Evolutionary conservation across 2,797 vertebrate genomes (phyloP), one percentile per base, ranked within the genome.

Genomic region (Gymnothorax javanicus): DNA sequence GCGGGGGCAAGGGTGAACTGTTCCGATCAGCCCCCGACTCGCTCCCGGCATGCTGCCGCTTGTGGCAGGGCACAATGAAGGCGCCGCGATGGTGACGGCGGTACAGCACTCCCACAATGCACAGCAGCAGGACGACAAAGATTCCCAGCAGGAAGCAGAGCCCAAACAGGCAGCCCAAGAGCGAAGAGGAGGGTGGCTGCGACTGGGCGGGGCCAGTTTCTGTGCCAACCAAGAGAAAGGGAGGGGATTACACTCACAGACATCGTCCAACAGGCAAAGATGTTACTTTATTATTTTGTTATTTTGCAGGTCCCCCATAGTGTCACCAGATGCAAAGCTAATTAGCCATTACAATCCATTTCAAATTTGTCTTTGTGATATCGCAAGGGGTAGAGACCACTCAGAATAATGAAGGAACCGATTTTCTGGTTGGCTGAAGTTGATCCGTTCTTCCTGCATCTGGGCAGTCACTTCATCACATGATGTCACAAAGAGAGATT

Each of bases 121-220:
- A 86, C 90, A 96, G 87, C 89, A 95, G 90, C 43, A 90, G 56
- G 67, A 94, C 25, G 59, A 96, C 57, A 54, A 96, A 91, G 4
- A 89, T 85, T 85, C 93, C 91, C 86, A 96, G 94, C 91, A 96
- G 91, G 92, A 95, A 94, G 89, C 95, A 95, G 1, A 95, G 86
- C 52, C 91, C 89, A 88, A 94, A 96, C 23, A 95, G 90, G 1
- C 88, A 94, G 89, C 91, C 90, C 0, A 94, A 90, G 52, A 91
- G 11, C 69, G 91, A 3, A 71, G 57, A 2, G 25, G n/a, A 8
- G 27, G 43, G 12, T 56, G 69, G 69, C 25, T 2, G 12, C 2
- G 73, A 50, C 12, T 43, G 73, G 73, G 27, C 9, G 33, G 87
- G 59, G 75, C 27, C 87, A 73, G 75, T 33, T 23, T 3, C 9